Percentiles rank a stretch among this genome's conserved stretches.
Conservation (phyloP, 2,113 vertebrate genomes). For the Paramisgurnus dabryanus region DNA sequence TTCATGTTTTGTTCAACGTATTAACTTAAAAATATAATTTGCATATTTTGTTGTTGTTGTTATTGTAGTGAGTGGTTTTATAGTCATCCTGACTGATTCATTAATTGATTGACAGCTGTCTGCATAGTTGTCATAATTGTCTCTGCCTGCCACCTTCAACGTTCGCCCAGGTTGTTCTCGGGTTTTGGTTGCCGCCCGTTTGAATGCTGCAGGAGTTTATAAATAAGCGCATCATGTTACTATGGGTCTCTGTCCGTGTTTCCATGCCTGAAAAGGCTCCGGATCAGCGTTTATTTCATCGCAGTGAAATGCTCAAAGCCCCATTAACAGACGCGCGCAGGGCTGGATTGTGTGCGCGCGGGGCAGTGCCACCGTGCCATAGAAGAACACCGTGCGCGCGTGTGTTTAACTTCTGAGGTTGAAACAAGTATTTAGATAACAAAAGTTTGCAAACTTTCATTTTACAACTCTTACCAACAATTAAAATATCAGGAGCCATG, state of each 20-base stretch:
- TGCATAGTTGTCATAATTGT: neutral
- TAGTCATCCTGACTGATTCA: too few relatives aligned
- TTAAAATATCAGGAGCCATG: too few relatives aligned
- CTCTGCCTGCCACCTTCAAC: neutral
- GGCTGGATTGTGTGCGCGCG: too few relatives aligned
- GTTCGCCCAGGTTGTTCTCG: neutral
- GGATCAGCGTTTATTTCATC: neutral
- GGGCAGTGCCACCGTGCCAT: too few relatives aligned
- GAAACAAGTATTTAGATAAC: too few relatives aligned
- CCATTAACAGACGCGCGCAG: neutral
- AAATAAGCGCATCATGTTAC: slow-evolving; percentile 39
- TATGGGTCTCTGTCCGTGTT: neutral
- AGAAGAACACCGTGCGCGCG: too few relatives aligned
- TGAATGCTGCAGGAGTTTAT: slow-evolving; percentile 22
- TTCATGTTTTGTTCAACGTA: too few relatives aligned
- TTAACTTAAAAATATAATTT: too few relatives aligned
- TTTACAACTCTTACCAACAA: too few relatives aligned
- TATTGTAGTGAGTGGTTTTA: neutral
- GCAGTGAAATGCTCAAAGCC: neutral
- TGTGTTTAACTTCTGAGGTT: too few relatives aligned
- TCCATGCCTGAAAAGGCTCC: slow-evolving; percentile 42
- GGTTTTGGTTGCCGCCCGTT: neutral
- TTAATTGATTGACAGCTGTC: neutral
- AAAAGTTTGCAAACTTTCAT: too few relatives aligned
- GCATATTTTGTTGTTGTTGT: neutral